A percentile compares a stretch with the other conserved stretches of the same genome.
Evolutionary conservation across 2,113 vertebrate species (phyloP).

Genomic region (Peromyscus leucopus): DNA sequence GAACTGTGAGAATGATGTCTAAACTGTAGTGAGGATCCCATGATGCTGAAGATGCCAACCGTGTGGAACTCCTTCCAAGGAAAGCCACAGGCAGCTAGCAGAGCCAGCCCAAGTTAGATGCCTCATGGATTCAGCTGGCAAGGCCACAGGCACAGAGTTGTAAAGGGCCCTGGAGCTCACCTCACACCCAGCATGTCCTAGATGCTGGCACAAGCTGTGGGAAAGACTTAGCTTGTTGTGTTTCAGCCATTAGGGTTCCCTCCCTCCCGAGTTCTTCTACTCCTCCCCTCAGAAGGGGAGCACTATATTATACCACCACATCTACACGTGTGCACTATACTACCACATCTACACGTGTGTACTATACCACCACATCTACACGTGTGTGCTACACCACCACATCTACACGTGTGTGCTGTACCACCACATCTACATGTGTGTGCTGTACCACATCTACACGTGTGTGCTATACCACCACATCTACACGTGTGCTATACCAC

Average conservation of each 20-base stretch:
- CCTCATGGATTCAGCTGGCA: not conserved
- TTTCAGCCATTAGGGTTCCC: not conserved
- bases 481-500: no score
- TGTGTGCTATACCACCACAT: no score
- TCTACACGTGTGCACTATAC: no score
- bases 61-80: not conserved
- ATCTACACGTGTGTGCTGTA: no score
- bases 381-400: no score
- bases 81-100: not conserved
- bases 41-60: not conserved
- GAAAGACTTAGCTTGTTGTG: no score
- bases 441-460: no score
- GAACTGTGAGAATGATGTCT: not conserved
- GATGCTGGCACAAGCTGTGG: not conserved
- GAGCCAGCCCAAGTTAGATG: not conserved
- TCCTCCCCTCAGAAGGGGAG: not conserved
- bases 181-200: not conserved
- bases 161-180: not conserved
- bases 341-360: no score
- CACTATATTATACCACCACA: no score
- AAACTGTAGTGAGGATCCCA: not conserved
- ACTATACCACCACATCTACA: no score
- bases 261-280: not conserved
- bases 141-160: not conserved
- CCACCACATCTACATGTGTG: no score